A percentile compares a stretch with the other conserved stretches of the same genome.
Evolutionary conservation across 1,140 invertebrate genomes (phyloP).

Genomic region (Drosophila leontia): DNA sequence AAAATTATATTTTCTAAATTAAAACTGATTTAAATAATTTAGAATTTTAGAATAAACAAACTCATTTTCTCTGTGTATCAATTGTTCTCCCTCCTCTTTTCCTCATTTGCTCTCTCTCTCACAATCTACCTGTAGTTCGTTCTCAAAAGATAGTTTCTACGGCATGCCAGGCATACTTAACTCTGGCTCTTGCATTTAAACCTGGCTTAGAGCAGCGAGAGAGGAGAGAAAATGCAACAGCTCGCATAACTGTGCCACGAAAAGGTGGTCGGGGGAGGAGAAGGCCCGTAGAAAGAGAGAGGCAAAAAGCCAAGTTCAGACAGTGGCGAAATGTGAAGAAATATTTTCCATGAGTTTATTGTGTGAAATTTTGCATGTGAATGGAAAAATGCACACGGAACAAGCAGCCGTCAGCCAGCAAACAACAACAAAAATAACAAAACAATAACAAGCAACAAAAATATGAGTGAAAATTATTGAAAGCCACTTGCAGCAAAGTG

Average conservation of each 20-base stretch:
- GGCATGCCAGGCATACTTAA: constrained; percentile 51
- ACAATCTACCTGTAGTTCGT: constrained; percentile 46
- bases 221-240: constrained; percentile 33
- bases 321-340: constrained; percentile 49
- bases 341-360: constrained; percentile 71
- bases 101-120: constrained; percentile 15
- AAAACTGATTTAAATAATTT: background rate
- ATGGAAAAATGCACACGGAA: constrained; percentile 65
- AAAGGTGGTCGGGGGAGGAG: constrained; percentile 17
- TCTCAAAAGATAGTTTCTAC: constrained; percentile 51
- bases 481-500: constrained; percentile 43
- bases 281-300: constrained; percentile 31
- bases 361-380: constrained; percentile 82
- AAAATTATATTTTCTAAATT: background rate
- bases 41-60: background rate
- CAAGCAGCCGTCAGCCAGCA: constrained; percentile 20
- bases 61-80: constrained; percentile 9
- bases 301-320: constrained; percentile 36
- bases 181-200: constrained; percentile 39
- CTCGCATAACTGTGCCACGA: constrained; percentile 68
- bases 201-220: constrained; percentile 40
- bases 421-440: constrained; percentile 35
- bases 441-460: constrained; percentile 48
- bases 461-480: constrained; percentile 43
- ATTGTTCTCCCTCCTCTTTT: background rate